These are phyloP conservation scores for Coendou prehensilis DNA, from an alignment of 2,797 vertebrate genomes.

Conservation along the genomic window DNA sequence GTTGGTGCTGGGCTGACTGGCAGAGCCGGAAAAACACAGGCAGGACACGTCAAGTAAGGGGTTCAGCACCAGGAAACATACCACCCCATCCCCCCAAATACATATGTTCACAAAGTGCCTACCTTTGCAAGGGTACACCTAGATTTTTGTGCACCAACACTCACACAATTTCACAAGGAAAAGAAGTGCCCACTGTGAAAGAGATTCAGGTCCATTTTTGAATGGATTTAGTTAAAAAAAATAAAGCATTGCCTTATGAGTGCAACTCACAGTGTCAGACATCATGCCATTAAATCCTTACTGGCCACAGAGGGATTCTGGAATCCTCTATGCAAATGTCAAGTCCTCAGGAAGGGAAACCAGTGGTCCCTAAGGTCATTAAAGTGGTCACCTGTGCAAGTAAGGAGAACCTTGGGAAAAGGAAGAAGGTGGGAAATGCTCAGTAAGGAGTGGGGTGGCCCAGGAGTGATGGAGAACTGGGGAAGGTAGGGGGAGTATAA, in stretches of 20 bases:
- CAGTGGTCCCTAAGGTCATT: not conserved
- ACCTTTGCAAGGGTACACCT: too few species aligned
- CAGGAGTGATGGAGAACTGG: not conserved
- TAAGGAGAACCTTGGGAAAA: not conserved
- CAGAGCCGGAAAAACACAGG: not conserved
- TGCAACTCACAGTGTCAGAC: not conserved
- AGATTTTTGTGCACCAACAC: not conserved
- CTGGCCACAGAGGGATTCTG: not conserved
- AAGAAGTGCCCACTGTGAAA: not conserved
- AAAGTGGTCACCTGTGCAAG: not conserved
- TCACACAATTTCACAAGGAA: not conserved
- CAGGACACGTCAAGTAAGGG: not conserved
- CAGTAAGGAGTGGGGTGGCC: not conserved
- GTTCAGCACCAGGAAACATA: not conserved
- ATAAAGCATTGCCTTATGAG: not conserved
- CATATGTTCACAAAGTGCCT: not conserved
- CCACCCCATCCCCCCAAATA: not conserved
- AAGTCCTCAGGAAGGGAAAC: not conserved
- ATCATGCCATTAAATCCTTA: not conserved
- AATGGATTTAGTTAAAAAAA: not conserved
- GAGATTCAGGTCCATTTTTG: not conserved
- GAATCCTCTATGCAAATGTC: constrained; percentile 15
- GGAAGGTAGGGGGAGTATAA: not conserved
- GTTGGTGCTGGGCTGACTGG: not conserved
- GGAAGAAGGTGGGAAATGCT: not conserved